Evolutionary conservation across 2,888 invertebrate genomes (phyloP).

Genomic region (Yponomeuta cagnagella): DNA sequence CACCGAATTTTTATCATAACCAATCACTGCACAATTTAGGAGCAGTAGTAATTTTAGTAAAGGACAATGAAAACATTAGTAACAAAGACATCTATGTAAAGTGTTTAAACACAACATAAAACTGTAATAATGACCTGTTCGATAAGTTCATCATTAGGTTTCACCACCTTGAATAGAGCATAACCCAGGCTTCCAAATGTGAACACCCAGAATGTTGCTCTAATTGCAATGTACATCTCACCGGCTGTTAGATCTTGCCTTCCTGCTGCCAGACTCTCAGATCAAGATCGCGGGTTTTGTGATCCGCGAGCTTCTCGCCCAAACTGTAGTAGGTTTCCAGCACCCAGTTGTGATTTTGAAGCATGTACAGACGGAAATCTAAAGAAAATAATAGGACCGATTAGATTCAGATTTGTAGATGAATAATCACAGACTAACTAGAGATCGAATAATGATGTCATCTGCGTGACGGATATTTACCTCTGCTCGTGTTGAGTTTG

Average conservation of each 20-base stretch:
- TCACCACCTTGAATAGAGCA: conserved; percentile 72
- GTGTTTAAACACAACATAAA: conserved; percentile 15
- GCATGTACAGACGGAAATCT: conserved; percentile 83
- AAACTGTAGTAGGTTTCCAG: conserved; percentile 82
- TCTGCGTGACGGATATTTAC: conserved; percentile 53
- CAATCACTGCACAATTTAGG: background rate
- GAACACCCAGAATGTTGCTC: conserved; percentile 74
- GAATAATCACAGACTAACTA: conserved; percentile 4
- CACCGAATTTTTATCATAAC: background rate
- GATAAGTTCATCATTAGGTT: conserved; percentile 73
- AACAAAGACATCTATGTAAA: background rate
- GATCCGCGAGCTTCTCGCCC: conserved; percentile 78
- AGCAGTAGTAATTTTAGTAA: background rate
- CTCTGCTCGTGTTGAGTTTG: conserved; percentile 82
- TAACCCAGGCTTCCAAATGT: conserved; percentile 78
- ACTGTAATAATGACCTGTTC: conserved; percentile 60
- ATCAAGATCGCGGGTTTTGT: conserved; percentile 72
- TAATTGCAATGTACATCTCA: conserved; percentile 69
- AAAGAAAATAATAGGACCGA: conserved; percentile 31
- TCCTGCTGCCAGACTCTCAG: conserved; percentile 73
- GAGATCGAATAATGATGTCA: background rate
- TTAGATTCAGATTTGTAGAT: background rate
- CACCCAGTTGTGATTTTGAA: conserved; percentile 78
- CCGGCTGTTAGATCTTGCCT: conserved; percentile 60
- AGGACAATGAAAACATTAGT: background rate